Evolutionary conservation across 2,888 invertebrate species (phyloP).

Genomic region (Mactromeris polynyma): DNA sequence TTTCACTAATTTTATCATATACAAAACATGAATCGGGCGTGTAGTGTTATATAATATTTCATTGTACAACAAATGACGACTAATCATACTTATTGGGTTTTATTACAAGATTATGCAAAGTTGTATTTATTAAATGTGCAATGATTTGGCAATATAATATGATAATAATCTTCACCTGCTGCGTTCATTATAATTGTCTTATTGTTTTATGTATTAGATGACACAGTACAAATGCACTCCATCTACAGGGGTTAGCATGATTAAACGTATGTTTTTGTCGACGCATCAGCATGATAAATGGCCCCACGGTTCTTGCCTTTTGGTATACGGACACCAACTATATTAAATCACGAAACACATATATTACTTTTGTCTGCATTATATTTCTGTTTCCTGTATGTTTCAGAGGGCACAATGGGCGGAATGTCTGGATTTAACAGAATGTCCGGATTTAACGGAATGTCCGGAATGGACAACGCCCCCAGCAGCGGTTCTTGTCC

Average conservation of each 20-base stretch:
- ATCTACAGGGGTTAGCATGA: too few species aligned
- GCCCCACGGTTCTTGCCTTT: too few species aligned
- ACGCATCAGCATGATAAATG: too few species aligned
- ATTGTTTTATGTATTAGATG: too few species aligned
- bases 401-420: not conserved
- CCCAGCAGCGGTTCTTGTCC: constrained; percentile 32
- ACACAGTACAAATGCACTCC: too few species aligned
- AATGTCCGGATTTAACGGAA: not conserved
- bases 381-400: too few species aligned
- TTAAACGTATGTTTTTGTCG: too few species aligned
- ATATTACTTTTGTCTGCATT: too few species aligned
- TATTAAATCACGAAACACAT: too few species aligned
- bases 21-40: not conserved
- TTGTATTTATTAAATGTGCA: not conserved
- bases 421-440: not conserved
- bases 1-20: not conserved
- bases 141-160: not conserved
- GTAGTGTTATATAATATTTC: not conserved
- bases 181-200: too few species aligned
- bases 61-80: not conserved
- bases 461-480: not conserved
- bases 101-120: not conserved
- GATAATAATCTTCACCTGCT: not conserved
- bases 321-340: too few species aligned
- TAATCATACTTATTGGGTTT: not conserved